phyloP scores from a whole-genome alignment of 2,888 invertebrate species.

The Dasypolia templi region DNA sequence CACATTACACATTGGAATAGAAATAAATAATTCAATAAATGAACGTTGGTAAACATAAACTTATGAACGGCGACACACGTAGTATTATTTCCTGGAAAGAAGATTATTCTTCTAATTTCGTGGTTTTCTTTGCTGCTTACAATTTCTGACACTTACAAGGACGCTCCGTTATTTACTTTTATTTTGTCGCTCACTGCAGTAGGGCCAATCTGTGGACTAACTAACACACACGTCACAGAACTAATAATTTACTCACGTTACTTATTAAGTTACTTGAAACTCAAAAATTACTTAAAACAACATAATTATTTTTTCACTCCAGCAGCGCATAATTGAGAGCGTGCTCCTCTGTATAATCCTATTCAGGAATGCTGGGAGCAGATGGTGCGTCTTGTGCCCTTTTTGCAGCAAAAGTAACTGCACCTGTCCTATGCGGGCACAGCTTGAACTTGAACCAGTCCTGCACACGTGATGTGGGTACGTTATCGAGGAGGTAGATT shows the following conservation, averaged over 20 bases:
- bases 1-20: constrained; percentile 26
- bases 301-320: background rate
- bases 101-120: background rate
- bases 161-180: background rate
- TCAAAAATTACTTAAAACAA: background rate
- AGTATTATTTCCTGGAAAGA: background rate
- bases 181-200: background rate
- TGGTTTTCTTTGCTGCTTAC: background rate
- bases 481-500: background rate
- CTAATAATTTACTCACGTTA: too few relatives aligned
- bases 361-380: constrained; percentile 46
- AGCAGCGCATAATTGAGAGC: background rate
- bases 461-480: constrained; percentile 13
- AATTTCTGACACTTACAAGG: background rate
- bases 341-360: constrained; percentile 25
- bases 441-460: constrained; percentile 34
- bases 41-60: background rate
- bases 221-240: too few relatives aligned
- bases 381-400: constrained; percentile 37
- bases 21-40: constrained; percentile 16
- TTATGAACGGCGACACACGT: background rate
- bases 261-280: too few relatives aligned
- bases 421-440: constrained; percentile 58
- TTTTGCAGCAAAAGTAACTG: constrained; percentile 19
- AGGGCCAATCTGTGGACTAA: background rate